A percentile compares a stretch with the other conserved stretches of the same genome.
Conservation (phyloP, 1,140 invertebrate genomes). For the Pseudomyrmex concolor region DNA sequence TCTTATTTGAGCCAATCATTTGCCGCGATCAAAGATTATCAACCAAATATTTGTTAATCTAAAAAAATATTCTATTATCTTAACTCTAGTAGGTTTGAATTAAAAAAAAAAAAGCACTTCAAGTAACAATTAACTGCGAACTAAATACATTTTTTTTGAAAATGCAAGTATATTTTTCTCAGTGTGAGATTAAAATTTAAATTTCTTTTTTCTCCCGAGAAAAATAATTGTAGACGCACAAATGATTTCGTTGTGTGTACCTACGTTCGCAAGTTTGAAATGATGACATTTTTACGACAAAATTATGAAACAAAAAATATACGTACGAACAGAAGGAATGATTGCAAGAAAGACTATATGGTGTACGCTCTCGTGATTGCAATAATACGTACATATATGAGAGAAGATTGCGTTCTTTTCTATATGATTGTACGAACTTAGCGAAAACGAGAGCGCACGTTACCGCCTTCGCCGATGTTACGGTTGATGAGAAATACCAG, state of each 20-base stretch:
- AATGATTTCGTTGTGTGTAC: not conserved
- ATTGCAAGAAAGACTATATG: not conserved
- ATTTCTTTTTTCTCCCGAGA: not conserved
- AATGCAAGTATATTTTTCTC: too few relatives aligned
- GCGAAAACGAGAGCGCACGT: not conserved
- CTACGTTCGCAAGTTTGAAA: not conserved
- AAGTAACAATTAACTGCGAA: too few relatives aligned
- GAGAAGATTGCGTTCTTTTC: not conserved
- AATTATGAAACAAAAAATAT: not conserved
- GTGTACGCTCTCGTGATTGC: not conserved
- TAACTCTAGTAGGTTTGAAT: too few relatives aligned
- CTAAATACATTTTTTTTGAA: too few relatives aligned
- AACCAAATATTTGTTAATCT: too few relatives aligned
- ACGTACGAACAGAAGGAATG: not conserved
- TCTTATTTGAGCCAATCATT: too few relatives aligned
- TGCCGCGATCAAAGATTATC: too few relatives aligned
- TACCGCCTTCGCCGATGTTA: not conserved
- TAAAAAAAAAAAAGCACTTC: too few relatives aligned
- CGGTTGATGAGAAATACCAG: conserved; percentile 2
- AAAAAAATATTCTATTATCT: too few relatives aligned
- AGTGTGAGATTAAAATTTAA: too few relatives aligned
- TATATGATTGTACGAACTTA: not conserved
- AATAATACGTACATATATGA: not conserved
- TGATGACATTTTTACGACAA: not conserved
- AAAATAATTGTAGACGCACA: not conserved